Percentiles rank a stretch among this genome's conserved stretches.
Evolutionary conservation across 2,888 invertebrate species (phyloP).

Genomic region (Desoria tigrina): DNA sequence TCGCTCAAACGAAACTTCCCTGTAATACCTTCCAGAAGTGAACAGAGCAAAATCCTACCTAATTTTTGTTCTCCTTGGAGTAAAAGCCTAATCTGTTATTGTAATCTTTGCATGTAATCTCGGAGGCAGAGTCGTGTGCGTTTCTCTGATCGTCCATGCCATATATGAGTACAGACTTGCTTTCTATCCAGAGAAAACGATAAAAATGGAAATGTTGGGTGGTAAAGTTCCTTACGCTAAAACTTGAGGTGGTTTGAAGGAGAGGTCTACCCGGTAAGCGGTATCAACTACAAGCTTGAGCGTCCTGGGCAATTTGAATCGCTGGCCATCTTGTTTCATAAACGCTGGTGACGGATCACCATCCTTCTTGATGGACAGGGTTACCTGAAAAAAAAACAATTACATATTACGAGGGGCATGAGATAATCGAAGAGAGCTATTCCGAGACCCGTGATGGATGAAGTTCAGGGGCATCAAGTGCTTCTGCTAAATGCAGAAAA

Average conservation of each 20-base stretch:
- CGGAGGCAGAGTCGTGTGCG: too few species aligned
- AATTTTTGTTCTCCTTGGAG: too few species aligned
- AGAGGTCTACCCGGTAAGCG: constrained; percentile 61
- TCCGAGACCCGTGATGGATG: background rate
- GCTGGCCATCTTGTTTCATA: constrained; percentile 64
- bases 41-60: too few species aligned
- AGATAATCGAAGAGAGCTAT: background rate
- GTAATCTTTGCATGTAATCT: too few species aligned
- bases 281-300: constrained; percentile 58
- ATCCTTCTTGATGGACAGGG: constrained; percentile 60
- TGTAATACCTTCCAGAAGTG: too few species aligned
- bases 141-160: too few species aligned
- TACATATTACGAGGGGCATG: constrained; percentile 4
- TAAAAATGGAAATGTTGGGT: too few species aligned
- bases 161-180: too few species aligned
- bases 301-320: constrained; percentile 63
- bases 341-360: constrained; percentile 61
- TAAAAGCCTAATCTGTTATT: too few species aligned
- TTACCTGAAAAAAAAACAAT: constrained; percentile 57
- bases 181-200: too few species aligned
- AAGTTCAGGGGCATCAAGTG: background rate
- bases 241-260: constrained; percentile 62
- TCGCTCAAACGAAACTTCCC: too few species aligned
- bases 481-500: background rate
- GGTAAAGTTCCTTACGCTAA: constrained; percentile 60